Evolutionary conservation across 2,797 vertebrate species (phyloP), one percentile per base, ranked within the genome.

Genomic region (Acomys russatus): DNA sequence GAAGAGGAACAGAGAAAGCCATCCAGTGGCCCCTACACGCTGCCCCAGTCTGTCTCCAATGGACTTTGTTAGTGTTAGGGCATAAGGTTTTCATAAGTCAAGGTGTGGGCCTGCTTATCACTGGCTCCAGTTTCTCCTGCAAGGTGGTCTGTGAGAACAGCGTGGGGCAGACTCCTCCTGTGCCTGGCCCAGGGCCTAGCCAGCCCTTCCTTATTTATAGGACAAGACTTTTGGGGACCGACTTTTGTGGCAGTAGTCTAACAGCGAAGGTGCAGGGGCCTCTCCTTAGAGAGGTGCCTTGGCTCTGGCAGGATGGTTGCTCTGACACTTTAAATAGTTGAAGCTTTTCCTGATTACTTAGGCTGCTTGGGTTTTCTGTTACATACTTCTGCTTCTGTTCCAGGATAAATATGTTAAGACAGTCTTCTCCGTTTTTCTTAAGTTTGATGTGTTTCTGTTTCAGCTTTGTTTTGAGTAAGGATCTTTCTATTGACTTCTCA

Each of bases 331-430:
- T 86, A 83, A 94, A 63, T 38, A 88, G 61, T 86, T 91, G 3
- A 84, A 14, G 20, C 84, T 51, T 91, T 92, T 92, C 94, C 74
- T 73, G 77, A 20, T 85, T 91, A 4, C 20, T 95, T 76, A 88
- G 56, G 54, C n/a, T 54, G 66, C 64, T 64, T 68, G 90, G 15
- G 25, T 30, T 92, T 97, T 89, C 64, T 82, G 10, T 92, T 76
- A 76, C 2, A 44, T 70, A 49, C 18, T 56, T 74, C 20, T 68
- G 22, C 83, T 88, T 90, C 51, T 35, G 38, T 63, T 79, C 30
- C n/a, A n/a, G 73, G 28, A 33, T 68, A 80, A 76, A 49, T 78
- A 6, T 3, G 25, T 89, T 90, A 84, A 3, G 89, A 88, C 51
- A 82, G n/a, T 49, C 51, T 71, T 76, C 8, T 61, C 0, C 25